Percentiles rank a stretch among this genome's conserved stretches.
Evolutionary conservation across 2,797 vertebrate species (phyloP).

Genomic region (Hypotaenidia philippensis): DNA sequence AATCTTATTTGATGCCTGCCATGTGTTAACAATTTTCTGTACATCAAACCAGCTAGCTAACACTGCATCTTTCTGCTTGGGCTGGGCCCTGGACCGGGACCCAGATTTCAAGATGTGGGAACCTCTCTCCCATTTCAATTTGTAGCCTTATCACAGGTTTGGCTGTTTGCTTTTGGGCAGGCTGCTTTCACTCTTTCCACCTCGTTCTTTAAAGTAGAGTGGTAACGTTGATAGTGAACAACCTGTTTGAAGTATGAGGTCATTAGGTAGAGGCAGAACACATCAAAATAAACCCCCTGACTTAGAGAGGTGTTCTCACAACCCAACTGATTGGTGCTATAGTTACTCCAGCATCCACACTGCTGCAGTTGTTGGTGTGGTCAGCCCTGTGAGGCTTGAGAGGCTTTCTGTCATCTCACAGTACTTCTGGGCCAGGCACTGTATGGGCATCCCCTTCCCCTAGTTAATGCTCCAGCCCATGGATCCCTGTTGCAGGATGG

Average conservation of each 20-base stretch:
- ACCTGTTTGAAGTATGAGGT: neutral
- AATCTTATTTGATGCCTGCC: neutral
- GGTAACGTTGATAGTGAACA: fast-evolving
- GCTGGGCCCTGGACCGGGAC: neutral
- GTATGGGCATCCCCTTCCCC: neutral
- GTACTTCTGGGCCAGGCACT: neutral
- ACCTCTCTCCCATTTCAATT: fast-evolving
- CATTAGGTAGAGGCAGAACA: neutral
- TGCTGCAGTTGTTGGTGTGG: neutral
- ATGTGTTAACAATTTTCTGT: neutral
- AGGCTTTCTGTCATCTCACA: neutral
- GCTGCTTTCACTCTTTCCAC: neutral
- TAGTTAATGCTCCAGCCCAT: neutral
- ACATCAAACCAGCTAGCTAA: neutral
- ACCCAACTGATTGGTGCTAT: fast-evolving
- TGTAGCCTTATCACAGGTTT: neutral
- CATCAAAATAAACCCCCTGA: fast-evolving
- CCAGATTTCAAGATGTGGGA: neutral
- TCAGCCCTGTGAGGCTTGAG: neutral
- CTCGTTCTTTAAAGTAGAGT: neutral
- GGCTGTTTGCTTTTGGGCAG: neutral
- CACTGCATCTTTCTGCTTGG: neutral
- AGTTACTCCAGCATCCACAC: neutral
- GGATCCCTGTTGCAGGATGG: neutral
- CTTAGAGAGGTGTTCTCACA: neutral